phyloP scores from a whole-genome alignment of 2,797 vertebrate genomes.

The Pogoniulus pusillus region DNA sequence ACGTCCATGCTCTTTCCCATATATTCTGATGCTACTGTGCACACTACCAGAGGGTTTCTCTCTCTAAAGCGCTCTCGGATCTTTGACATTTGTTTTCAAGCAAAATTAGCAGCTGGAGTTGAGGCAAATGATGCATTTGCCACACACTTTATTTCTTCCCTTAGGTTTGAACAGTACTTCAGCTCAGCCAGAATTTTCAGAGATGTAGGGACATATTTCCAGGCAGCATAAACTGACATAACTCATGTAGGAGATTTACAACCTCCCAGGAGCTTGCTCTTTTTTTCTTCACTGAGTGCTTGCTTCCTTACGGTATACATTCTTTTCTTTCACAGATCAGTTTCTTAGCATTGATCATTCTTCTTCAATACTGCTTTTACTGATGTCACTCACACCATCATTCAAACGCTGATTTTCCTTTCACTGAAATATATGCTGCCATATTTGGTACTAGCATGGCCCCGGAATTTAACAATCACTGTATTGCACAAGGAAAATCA shows the following conservation, averaged over 20 bases:
- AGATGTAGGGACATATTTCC: neutral
- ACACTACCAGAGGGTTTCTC: neutral
- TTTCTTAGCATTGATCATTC: neutral
- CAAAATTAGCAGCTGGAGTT: slow-evolving; percentile 7
- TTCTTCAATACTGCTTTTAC: neutral
- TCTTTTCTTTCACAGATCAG: slow-evolving; percentile 45
- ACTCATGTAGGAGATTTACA: neutral
- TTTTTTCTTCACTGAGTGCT: neutral
- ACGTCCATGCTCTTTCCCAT: neutral
- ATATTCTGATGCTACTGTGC: neutral
- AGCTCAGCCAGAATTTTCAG: slow-evolving; percentile 45
- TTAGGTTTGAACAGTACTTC: neutral
- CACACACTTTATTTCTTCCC: neutral
- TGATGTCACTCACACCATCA: neutral
- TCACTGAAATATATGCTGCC: neutral
- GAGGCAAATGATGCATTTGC: slow-evolving; percentile 5
- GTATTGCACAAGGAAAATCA: neutral
- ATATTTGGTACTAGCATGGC: neutral
- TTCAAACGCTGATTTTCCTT: neutral
- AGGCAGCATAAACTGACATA: neutral
- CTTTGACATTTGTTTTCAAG: neutral
- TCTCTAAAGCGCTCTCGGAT: neutral
- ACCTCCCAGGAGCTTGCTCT: neutral
- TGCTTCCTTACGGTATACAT: neutral
- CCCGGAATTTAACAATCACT: neutral